These are phyloP conservation scores for Sebastes itinus DNA, from an alignment of 2,797 vertebrate genomes.

Conservation along the genomic window DNA sequence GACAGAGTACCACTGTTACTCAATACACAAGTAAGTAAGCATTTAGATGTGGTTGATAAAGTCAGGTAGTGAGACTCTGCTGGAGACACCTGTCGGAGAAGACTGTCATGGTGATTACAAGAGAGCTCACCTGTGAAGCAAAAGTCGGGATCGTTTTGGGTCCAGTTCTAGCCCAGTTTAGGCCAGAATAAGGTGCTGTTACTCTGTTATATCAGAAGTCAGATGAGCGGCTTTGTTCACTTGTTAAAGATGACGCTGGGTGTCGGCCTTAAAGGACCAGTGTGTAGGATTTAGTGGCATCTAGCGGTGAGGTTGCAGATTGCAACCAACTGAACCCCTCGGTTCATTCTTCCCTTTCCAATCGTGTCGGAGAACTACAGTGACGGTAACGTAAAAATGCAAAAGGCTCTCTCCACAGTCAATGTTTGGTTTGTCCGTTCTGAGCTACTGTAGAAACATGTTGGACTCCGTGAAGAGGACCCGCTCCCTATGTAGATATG, in stretches of 20 bases:
- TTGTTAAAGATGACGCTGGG: background rate
- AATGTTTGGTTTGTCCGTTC: too few species aligned
- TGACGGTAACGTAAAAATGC: background rate
- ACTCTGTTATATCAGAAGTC: background rate
- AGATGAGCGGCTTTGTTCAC: background rate
- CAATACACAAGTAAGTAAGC: slow-evolving; percentile 41
- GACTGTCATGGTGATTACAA: background rate
- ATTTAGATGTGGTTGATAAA: background rate
- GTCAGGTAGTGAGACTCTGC: background rate
- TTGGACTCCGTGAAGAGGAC: too few species aligned
- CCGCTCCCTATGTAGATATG: too few species aligned
- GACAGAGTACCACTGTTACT: fast-evolving
- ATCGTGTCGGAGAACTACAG: too few species aligned
- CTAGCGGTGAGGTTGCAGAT: too few species aligned
- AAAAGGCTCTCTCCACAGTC: too few species aligned
- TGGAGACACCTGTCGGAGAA: background rate
- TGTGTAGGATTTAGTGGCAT: too few species aligned
- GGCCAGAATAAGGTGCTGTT: background rate
- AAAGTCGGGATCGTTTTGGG: background rate
- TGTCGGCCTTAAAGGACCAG: background rate
- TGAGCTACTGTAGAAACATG: too few species aligned
- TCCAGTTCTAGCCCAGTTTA: background rate
- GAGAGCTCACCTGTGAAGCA: background rate
- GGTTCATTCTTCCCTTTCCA: fast-evolving
- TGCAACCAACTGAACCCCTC: too few species aligned